Evolutionary conservation across 2,888 invertebrate genomes (phyloP).

Genomic region (Lasioglossum morio): DNA sequence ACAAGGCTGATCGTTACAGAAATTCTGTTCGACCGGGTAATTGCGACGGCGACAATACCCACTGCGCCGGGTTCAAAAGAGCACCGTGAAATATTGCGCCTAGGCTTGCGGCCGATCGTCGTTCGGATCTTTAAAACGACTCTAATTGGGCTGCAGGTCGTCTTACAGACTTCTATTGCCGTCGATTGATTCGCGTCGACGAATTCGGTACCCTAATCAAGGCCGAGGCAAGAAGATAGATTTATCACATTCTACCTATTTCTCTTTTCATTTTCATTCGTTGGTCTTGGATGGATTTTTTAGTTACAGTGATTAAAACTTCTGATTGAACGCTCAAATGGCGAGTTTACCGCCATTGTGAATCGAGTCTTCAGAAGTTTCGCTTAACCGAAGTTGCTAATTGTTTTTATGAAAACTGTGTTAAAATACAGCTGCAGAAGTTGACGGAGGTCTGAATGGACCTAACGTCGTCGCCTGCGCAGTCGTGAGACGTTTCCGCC

Average conservation of each 20-base stretch:
- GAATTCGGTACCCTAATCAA: neutral
- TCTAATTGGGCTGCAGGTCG: neutral
- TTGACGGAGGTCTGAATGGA: neutral
- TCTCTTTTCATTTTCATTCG: neutral
- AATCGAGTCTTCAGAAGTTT: neutral
- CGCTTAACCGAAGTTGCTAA: neutral
- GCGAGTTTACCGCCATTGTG: neutral
- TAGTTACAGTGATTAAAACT: neutral
- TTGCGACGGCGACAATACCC: constrained; percentile 14
- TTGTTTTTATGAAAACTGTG: neutral
- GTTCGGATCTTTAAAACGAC: neutral
- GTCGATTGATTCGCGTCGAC: neutral
- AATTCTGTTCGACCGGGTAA: constrained; percentile 36
- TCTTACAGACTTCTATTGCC: neutral
- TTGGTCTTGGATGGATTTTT: neutral
- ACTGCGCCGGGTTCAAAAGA: neutral
- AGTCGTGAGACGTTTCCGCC: neutral
- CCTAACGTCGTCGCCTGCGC: neutral
- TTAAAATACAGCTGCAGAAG: neutral
- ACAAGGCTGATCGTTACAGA: constrained; percentile 44
- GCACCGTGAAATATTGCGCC: neutral
- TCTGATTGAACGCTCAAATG: neutral
- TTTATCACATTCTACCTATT: neutral
- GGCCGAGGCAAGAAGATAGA: neutral
- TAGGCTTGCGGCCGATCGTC: neutral